Evolutionary conservation across 2,888 invertebrate species (phyloP), one percentile per base, ranked within the genome.

Genomic region (Phoronis australis): DNA sequence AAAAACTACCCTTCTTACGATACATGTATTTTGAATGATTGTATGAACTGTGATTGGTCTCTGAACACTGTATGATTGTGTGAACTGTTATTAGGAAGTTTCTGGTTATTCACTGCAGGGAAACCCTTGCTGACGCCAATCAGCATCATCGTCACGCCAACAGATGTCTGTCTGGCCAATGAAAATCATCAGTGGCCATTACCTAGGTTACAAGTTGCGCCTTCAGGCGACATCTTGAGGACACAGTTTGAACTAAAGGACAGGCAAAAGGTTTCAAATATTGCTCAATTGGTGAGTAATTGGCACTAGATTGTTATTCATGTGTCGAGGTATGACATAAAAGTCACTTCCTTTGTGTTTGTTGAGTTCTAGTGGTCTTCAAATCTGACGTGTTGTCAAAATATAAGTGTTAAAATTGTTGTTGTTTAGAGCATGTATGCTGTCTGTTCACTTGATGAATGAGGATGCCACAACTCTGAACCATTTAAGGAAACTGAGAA

Each of bases 121-220:
- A 12, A n/a, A 39, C 39, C 9, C 20, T 43, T 25, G n/a, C 4
- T 25, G 22, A 45, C 50, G n/a, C n/a, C 61, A n/a, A 53, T 64
- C n/a, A 53, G 61, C 24, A 48, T 70, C 23, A 65, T 62, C 9
- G 49, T 69, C 22, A 66, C 66, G 0, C 45, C 54, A 4, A 45
- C 54, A 3, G 59, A 66, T 40, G 40, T 71, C 6, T 60, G 61
- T 22, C 47, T 70, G 37, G 58, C 65, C 5, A 49, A 55, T n/a
- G 64, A 66, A 48, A 66, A 68, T 47, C 63, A 66, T 47, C 66
- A 66, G 50, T 68, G 68, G 68, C 69, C 69, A 3, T 60, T 67
- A 47, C 69, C 69, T 22, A 46, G 67, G 37, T 54, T 67, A 37
- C 66, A 66, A 49, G 60, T 65, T 2, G 61, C 64, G n/a, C 55